Conservation (phyloP, 1,140 invertebrate genomes). For the Listronotus bonariensis region DNA sequence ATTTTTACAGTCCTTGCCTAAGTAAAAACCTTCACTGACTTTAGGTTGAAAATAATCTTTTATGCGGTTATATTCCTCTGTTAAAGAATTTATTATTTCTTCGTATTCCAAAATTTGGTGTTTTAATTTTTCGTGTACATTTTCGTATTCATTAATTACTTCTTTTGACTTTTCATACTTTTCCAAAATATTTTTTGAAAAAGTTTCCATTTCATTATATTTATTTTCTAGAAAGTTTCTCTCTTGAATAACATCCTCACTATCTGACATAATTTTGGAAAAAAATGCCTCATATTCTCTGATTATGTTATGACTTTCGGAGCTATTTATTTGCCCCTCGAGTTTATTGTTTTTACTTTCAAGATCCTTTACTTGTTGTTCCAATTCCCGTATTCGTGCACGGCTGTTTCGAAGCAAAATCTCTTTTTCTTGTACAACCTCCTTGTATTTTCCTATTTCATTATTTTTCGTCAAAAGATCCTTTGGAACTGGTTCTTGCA, state of each 20-base stretch:
- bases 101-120: conserved; percentile 43
- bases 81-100: conserved; percentile 33
- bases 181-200: conserved; percentile 45
- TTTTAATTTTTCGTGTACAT: conserved; percentile 43
- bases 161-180: conserved; percentile 49
- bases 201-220: conserved; percentile 38
- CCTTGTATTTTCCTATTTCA: conserved; percentile 29
- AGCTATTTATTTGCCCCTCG: conserved; percentile 8
- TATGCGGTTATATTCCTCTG: conserved; percentile 38
- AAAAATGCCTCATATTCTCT: conserved; percentile 39
- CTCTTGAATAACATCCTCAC: conserved; percentile 25
- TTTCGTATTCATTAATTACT: conserved; percentile 41
- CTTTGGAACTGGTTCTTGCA: conserved; percentile 39
- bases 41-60: conserved; percentile 31
- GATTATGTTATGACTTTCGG: conserved; percentile 27
- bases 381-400: conserved; percentile 25
- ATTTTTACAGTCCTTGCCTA: not conserved
- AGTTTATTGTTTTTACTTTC: conserved; percentile 25
- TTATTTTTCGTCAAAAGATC: conserved; percentile 30
- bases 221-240: conserved; percentile 21
- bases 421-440: conserved; percentile 35
- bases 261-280: conserved; percentile 38
- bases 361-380: conserved; percentile 22
- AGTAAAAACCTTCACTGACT: not conserved
- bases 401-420: conserved; percentile 23